A percentile compares a stretch with the other conserved stretches of the same genome.
phyloP scores from a whole-genome alignment of 2,797 vertebrate genomes.

The Protosalanx chinensis region DNA sequence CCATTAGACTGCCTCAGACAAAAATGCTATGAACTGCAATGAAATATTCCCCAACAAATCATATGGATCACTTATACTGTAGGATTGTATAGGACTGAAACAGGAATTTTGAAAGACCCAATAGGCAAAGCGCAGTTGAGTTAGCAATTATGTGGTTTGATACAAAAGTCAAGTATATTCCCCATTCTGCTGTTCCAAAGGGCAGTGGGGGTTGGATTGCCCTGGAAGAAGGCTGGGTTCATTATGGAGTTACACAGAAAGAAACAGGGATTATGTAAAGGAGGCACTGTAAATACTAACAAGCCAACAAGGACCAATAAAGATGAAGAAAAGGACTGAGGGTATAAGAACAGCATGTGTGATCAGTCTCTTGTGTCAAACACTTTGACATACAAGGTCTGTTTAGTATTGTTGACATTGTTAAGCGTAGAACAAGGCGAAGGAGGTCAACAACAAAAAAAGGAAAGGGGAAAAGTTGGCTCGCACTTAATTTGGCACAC shows the following conservation, averaged over 20 bases:
- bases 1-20: neutral
- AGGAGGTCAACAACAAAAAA: constrained; percentile 3
- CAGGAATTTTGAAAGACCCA: neutral
- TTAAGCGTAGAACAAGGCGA: constrained; percentile 40
- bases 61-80: too few relatives aligned
- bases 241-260: constrained; percentile 6
- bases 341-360: neutral
- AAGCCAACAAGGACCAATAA: constrained; percentile 6
- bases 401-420: constrained; percentile 27
- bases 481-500: constrained; percentile 47
- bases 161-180: constrained; percentile 18
- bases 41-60: neutral
- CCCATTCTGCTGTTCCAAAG: constrained; percentile 4
- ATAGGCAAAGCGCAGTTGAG: neutral
- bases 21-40: neutral
- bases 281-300: constrained; percentile 14
- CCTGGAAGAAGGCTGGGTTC: constrained; percentile 4
- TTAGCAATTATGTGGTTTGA: constrained; percentile 8
- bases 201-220: neutral
- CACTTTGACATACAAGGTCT: constrained; percentile 28
- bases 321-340: neutral
- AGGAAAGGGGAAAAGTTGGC: constrained; percentile 22
- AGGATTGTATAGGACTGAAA: neutral
- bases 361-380: constrained; percentile 13
- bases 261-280: constrained; percentile 2